Evolutionary conservation across 2,113 vertebrate species (phyloP).

Genomic region (Lipophrys pholis): DNA sequence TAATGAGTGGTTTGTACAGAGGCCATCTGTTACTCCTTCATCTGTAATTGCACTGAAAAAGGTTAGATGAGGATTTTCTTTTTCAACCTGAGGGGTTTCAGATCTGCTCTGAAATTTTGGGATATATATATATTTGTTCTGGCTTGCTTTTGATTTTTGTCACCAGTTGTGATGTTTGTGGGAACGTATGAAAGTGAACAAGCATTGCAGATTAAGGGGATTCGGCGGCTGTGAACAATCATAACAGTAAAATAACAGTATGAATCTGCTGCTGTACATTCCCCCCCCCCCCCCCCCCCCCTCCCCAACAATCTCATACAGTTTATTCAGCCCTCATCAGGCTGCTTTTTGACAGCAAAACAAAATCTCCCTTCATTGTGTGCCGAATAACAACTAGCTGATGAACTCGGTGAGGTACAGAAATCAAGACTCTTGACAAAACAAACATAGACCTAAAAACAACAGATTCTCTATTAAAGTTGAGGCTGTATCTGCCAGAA

Average conservation of each 20-base stretch:
- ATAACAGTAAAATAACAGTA: too few relatives aligned
- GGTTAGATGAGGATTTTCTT: constrained; percentile 23
- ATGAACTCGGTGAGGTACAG: neutral
- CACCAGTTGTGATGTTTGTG: neutral
- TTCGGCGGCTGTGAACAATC: too few relatives aligned
- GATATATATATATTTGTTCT: neutral
- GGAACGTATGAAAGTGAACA: neutral
- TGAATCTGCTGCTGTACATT: too few relatives aligned
- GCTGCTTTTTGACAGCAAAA: too few relatives aligned
- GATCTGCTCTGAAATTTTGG: constrained; percentile 2
- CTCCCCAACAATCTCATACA: too few relatives aligned
- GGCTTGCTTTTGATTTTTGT: neutral
- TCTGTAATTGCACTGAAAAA: constrained; percentile 47
- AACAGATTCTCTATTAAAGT: too few relatives aligned
- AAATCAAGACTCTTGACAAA: neutral
- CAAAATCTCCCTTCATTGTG: neutral
- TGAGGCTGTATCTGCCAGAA: too few relatives aligned
- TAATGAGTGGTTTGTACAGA: constrained; percentile 39
- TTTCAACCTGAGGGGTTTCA: constrained; percentile 2
- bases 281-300: too few relatives aligned
- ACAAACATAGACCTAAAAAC: neutral
- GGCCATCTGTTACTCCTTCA: constrained; percentile 54
- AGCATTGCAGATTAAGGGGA: neutral
- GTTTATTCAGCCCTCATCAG: too few relatives aligned
- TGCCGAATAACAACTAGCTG: neutral